Base-by-base conservation (phyloP, 2,888 invertebrate genomes). In the Drosophila mimica region DNA sequence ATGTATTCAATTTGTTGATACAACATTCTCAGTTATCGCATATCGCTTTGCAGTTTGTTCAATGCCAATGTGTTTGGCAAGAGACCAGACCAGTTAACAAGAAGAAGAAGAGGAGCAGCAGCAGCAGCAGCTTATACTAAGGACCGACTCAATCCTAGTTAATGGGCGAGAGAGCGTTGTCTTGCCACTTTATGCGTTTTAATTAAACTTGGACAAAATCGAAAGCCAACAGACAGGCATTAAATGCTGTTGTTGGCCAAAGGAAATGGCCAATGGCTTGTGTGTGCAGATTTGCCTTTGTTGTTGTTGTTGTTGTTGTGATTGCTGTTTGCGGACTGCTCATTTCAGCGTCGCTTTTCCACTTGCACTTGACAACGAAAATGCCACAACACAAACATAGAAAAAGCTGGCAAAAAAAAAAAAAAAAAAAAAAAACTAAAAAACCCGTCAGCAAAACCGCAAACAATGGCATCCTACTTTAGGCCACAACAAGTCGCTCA, bases 291-390 rank as follows among this genome's bases (percentile, higher is more conserved):
- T 74, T 82, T 76, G 59, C 52, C 74, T 72, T 59, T 82, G 60
- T 63, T 76, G 73, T 56, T 49, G 62, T 13, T 58, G 64, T n/a
- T 66, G 52, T 11, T 49, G 58, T 28, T 62, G 51, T 36, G 57
- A 33, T 49, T 70, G 68, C 58, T 79, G 70, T 70, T 46, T 46
- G 20, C 20, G 61, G 48, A 61, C 49, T 68, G 81, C 63, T 81
- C 83, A 76, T 80, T 82, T 85, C 81, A 81, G 78, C 86, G 81
- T 58, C 52, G 60, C 62, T 74, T 78, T 83, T 74, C 70, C 78
- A 81, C 81, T 89, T 88, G 90, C 87, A 88, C 87, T 88, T 88
- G 87, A 89, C 87, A 88, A 88, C 88, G 90, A 88, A 89, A 88
- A 81, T 81, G 81, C 85, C 81, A 77, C 81, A 84, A 66, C 74